These are phyloP conservation scores for Apodemia zela DNA, from an alignment of 2,888 invertebrate genomes.

Conservation along the genomic window DNA sequence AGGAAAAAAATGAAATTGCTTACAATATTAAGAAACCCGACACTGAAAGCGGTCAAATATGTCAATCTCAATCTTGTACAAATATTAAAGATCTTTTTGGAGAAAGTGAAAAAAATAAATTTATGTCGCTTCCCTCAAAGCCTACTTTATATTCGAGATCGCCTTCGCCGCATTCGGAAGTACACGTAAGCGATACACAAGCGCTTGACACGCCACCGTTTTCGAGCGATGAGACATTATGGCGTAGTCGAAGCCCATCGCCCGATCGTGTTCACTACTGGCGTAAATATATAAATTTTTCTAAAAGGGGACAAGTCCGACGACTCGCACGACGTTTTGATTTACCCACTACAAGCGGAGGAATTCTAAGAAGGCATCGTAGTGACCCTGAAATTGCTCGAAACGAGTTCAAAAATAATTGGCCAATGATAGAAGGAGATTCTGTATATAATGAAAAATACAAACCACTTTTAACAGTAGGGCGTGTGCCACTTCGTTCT, in stretches of 20 bases:
- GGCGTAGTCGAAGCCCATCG: constrained; percentile 86
- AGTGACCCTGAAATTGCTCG: constrained; percentile 89
- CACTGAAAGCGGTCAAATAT: constrained; percentile 51
- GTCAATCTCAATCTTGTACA: constrained; percentile 85
- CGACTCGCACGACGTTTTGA: constrained; percentile 90
- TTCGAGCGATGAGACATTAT: constrained; percentile 84
- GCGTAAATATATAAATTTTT: constrained; percentile 84
- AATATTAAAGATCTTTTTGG: constrained; percentile 92
- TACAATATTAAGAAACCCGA: constrained; percentile 36
- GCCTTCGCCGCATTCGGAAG: constrained; percentile 77
- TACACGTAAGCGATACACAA: constrained; percentile 64
- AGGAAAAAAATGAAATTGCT: constrained; percentile 38
- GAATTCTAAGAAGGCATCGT: constrained; percentile 82
- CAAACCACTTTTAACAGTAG: constrained; percentile 82
- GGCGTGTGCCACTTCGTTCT: constrained; percentile 81
- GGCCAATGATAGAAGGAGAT: constrained; percentile 68
- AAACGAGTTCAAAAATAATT: constrained; percentile 74
- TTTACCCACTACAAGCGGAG: constrained; percentile 78
- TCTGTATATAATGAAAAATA: constrained; percentile 47
- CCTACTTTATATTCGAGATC: constrained; percentile 69
- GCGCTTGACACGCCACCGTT: constrained; percentile 74
- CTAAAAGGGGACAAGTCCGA: constrained; percentile 88
- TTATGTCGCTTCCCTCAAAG: constrained; percentile 75
- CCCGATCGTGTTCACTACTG: constrained; percentile 87
- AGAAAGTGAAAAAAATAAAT: constrained; percentile 83